A percentile compares a stretch with the other conserved stretches of the same genome.
Conservation (phyloP, 2,113 vertebrate genomes). For the Rhizomys pruinosus region DNA sequence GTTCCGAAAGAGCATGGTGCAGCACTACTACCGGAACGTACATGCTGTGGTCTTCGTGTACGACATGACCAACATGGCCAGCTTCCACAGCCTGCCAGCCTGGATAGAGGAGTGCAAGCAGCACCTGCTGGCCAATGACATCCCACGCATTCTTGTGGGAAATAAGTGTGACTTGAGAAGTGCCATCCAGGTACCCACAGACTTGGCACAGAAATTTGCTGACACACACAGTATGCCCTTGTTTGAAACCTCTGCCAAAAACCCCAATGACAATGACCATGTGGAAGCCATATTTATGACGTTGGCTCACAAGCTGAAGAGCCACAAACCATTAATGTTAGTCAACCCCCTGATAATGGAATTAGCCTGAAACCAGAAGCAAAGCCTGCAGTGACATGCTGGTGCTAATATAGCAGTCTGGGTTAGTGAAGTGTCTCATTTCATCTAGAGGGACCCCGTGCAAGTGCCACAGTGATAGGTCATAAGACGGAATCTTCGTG, state of each 20-base stretch:
- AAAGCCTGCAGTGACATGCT: conserved; percentile 88
- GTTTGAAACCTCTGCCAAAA: conserved; percentile 98
- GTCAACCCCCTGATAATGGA: conserved; percentile 88
- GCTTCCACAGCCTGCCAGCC: conserved; percentile 93
- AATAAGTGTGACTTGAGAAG: conserved; percentile 97
- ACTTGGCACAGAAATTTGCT: conserved; percentile 96
- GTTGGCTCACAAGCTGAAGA: conserved; percentile 97
- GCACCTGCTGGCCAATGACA: conserved; percentile 92
- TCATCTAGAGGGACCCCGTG: conserved; percentile 39
- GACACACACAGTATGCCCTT: conserved; percentile 95
- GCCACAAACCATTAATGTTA: conserved; percentile 96
- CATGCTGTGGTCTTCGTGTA: conserved; percentile 98
- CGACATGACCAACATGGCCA: conserved; percentile 94
- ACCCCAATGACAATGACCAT: conserved; percentile 93
- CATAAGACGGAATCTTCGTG: conserved; percentile 71
- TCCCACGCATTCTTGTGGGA: conserved; percentile 95
- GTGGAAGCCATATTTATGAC: conserved; percentile 99
- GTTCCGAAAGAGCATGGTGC: conserved; percentile 98
- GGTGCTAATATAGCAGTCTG: conserved; percentile 87
- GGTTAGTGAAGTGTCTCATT: neutral
- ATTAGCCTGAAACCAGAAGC: conserved; percentile 86
- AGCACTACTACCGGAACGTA: conserved; percentile 97
- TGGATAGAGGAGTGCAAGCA: conserved; percentile 99
- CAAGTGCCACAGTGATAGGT: conserved; percentile 57
- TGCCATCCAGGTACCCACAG: conserved; percentile 92